These are phyloP conservation scores for Amphipoea lucens DNA, from an alignment of 2,888 invertebrate species.

Conservation along the genomic window DNA sequence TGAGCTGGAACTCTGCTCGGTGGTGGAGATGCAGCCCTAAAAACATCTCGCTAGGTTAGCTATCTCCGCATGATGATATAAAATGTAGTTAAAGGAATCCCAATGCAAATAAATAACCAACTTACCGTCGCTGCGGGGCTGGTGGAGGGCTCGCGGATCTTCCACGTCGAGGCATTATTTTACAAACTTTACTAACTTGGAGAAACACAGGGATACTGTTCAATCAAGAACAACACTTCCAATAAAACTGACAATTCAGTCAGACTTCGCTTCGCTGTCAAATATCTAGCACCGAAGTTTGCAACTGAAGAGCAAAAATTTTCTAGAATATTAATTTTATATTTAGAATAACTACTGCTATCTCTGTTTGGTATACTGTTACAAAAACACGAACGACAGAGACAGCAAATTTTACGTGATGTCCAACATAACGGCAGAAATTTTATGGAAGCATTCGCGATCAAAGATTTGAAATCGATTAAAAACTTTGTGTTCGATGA, in stretches of 20 bases:
- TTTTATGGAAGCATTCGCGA: conserved; percentile 4
- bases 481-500: neutral
- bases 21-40: conserved; percentile 86
- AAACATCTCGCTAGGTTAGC: conserved; percentile 75
- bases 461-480: neutral
- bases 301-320: conserved; percentile 57
- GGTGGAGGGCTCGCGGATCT: conserved; percentile 93
- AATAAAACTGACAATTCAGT: conserved; percentile 54
- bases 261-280: conserved; percentile 37
- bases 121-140: conserved; percentile 91
- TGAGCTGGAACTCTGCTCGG: conserved; percentile 83
- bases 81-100: conserved; percentile 20
- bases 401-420: conserved; percentile 3
- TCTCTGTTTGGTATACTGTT: conserved; percentile 1
- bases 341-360: conserved; percentile 68
- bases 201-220: conserved; percentile 37
- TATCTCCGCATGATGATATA: conserved; percentile 66
- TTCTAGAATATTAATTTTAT: conserved; percentile 78
- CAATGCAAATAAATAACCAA: conserved; percentile 38
- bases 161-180: conserved; percentile 93
- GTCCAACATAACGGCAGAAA: conserved; percentile 41
- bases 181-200: conserved; percentile 34
- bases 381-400: conserved; percentile 1
- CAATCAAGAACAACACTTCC: conserved; percentile 52
- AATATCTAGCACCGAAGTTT: conserved; percentile 45